Conservation (phyloP, 2,888 invertebrate genomes). For the Actias luna region DNA sequence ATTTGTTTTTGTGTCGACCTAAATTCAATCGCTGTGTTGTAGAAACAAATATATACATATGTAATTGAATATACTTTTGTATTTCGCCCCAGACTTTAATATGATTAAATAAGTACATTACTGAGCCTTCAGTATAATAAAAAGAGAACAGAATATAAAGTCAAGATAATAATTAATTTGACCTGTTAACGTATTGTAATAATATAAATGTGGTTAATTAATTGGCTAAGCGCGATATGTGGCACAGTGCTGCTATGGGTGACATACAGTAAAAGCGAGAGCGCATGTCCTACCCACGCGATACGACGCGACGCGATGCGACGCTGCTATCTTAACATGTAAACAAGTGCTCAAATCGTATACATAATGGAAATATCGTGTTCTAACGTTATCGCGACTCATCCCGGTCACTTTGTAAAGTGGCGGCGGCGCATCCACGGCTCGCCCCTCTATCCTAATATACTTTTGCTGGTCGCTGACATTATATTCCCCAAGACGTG, state of each 20-base stretch:
- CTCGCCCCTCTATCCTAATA: slow-evolving; percentile 53
- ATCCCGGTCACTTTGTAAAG: slow-evolving; percentile 80
- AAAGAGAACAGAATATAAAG: background rate
- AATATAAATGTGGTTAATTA: background rate
- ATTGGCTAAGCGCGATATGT: slow-evolving; percentile 47
- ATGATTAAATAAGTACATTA: background rate
- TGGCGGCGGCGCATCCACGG: slow-evolving; percentile 66
- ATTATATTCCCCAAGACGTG: slow-evolving; percentile 54
- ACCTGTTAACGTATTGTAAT: background rate
- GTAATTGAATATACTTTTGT: background rate
- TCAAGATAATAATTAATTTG: background rate
- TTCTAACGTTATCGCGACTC: slow-evolving; percentile 80
- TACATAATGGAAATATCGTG: slow-evolving; percentile 82
- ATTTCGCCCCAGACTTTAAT: background rate
- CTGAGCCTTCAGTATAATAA: background rate
- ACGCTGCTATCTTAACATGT: slow-evolving; percentile 74
- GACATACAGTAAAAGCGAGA: slow-evolving; percentile 47
- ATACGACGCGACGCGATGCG: slow-evolving; percentile 45
- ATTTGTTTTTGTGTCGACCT: slow-evolving; percentile 62
- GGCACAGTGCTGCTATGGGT: slow-evolving; percentile 33
- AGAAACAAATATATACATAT: slow-evolving; percentile 25
- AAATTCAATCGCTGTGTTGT: slow-evolving; percentile 60
- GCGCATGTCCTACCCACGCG: slow-evolving; percentile 59
- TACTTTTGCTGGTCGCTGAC: slow-evolving; percentile 49
- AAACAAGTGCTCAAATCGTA: slow-evolving; percentile 81